Evolutionary conservation across 2,797 vertebrate species (phyloP), one percentile per base, ranked within the genome.

Genomic region (Todus mexicanus): DNA sequence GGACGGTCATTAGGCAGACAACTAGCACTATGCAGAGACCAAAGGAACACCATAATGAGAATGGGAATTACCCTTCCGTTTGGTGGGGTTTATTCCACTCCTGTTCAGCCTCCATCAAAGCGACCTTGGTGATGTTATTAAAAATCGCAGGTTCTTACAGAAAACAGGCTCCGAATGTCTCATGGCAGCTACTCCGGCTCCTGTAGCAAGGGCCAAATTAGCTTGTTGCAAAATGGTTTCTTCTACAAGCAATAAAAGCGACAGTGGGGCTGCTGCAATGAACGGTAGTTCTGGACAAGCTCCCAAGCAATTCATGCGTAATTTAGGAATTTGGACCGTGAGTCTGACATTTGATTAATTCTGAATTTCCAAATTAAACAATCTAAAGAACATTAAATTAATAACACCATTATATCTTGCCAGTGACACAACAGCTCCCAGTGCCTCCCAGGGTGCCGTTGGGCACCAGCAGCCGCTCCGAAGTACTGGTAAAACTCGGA

Each of bases 261-360:
- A 63, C 54, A 68, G 20, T 23, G 56, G 29, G 80, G 73, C 56
- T 86, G 86, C 83, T 43, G 37, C 12, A 94, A 89, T 63, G 68
- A 92, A 84, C 72, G 89, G 43, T 70, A 93, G 26, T 45, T 54
- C 59, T 87, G 70, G 63, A 95, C 94, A 94, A 79, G 60, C 77
- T 90, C 86, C 90, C 31, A 84, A 77, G 76, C 33, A 95, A 95
- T 93, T 91, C 73, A 91, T 86, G 72, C 91, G 94, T 87, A 90
- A 96, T 92, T 96, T 78, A 93, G 90, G 65, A 94, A 94, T 66
- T 56, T 54, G 84, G 94, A 91, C 88, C 73, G 31, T 4, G 17
- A 75, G 20, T 47, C 4, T 78, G 91, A 89, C 72, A 50, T 77
- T 85, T 81, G 43, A 93, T 94, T 91, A 90, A 90, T 78, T 82